Conservation (phyloP, 2,888 invertebrate species). For the Cerceris rybyensis region DNA sequence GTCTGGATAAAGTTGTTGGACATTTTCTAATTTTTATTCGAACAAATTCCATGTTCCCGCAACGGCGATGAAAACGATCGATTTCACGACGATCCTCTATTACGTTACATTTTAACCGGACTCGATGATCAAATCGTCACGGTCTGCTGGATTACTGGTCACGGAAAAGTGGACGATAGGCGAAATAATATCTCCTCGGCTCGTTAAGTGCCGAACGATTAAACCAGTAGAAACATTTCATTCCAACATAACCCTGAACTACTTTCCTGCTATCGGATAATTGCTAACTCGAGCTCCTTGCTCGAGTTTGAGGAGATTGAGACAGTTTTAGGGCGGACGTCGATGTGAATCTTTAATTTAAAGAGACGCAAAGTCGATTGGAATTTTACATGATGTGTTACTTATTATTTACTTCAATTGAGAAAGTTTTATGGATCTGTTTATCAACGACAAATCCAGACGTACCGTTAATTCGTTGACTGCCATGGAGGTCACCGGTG, state of each 20-base stretch:
- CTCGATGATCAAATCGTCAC: neutral
- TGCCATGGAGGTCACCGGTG: too few species aligned
- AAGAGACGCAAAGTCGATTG: too few species aligned
- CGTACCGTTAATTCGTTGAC: too few species aligned
- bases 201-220: constrained; percentile 20
- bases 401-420: too few species aligned
- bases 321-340: too few species aligned
- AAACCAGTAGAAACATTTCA: constrained; percentile 10
- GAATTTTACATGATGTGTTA: too few species aligned
- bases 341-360: too few species aligned
- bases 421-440: too few species aligned
- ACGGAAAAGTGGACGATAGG: constrained; percentile 5
- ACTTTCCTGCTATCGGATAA: constrained; percentile 18
- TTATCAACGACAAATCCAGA: too few species aligned
- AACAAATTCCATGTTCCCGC: neutral
- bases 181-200: constrained; percentile 25
- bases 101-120: neutral
- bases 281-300: too few species aligned
- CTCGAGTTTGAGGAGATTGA: too few species aligned
- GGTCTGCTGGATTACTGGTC: neutral
- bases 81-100: neutral
- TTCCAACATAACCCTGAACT: constrained; percentile 41
- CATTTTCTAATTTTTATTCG: constrained; percentile 11
- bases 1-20: constrained; percentile 34
- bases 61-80: neutral